A percentile compares a stretch with the other conserved stretches of the same genome.
phyloP scores from a whole-genome alignment of 2,797 vertebrate genomes.

The Loris lydekkerianus region DNA sequence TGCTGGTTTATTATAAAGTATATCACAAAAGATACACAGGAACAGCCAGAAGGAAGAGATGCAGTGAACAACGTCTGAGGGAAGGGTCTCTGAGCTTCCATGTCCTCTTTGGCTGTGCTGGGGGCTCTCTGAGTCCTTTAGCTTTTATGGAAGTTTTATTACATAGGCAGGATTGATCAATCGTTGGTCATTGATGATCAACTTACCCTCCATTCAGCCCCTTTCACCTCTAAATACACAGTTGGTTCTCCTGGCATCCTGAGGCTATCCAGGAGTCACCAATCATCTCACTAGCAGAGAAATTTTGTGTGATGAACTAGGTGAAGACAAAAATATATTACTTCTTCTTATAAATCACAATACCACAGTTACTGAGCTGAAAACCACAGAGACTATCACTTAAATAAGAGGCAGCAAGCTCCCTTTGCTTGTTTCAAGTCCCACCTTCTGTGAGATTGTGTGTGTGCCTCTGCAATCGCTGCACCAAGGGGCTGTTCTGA shows the following conservation, averaged over 20 bases:
- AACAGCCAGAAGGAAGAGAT: neutral
- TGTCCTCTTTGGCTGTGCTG: neutral
- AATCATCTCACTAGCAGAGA: neutral
- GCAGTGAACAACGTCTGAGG: accelerated
- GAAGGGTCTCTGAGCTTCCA: neutral
- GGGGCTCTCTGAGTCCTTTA: neutral
- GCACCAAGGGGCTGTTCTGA: constrained; percentile 49
- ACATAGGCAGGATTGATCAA: neutral
- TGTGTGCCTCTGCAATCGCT: accelerated
- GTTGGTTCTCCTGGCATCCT: neutral
- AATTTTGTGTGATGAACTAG: neutral
- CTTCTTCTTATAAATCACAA: neutral
- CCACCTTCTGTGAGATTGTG: neutral
- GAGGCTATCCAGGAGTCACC: neutral
- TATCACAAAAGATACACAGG: neutral
- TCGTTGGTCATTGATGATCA: neutral
- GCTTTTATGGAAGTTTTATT: neutral
- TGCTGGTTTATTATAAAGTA: neutral
- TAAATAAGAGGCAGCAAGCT: neutral
- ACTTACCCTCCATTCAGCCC: neutral
- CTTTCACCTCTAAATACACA: no score
- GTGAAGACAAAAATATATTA: neutral
- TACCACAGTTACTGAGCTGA: neutral
- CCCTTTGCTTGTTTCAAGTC: neutral
- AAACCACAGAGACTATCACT: neutral